Base-by-base conservation (phyloP, 2,888 invertebrate species). In the Crioceris asparagi region DNA sequence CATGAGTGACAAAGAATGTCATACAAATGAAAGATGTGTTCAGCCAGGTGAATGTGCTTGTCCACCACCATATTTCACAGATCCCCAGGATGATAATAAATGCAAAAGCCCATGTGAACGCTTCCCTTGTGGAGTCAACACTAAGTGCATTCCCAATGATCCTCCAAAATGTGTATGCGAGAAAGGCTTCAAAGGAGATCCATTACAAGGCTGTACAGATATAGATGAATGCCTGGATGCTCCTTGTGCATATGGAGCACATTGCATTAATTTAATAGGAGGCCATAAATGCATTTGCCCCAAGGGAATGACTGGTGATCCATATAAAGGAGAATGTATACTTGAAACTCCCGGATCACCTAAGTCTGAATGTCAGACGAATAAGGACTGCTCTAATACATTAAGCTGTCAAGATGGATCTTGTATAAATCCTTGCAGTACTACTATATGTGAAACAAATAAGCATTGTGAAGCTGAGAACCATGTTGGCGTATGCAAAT, bases 101-200 rank as follows among this genome's bases (percentile, higher is more conserved):
- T 92, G 92, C 60, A 90, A 90, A 66, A 91, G 84, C 68, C 91
- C 91, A 5, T 92, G 91, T 60, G 88, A 92, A 62, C 73, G 90
- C 42, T 88, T 83, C 60, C 79, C 82, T 6, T 92, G 92, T 53
- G 91, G 92, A 19, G 80, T 90, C 32, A 90, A 91, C 58, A 83
- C 90, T 3, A 84, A 84, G 64, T 92, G 91, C 59, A 85, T 85
- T 1, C 85, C 88, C 1, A 83, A 81, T 41, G 86, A 90, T 65
- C 90, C 90, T 6, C 90, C 91, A 1, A 79, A 77, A 53, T 92
- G 92, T 59, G 79, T 84, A 75, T 92, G 92, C 60, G 78, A 82
- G 63, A 72, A 79, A 14, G 91, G 92, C 10, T 90, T 77, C 57
- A 83, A 84, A 63, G 90, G 91, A 8, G 83, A 90, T 64, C 84